Base-by-base conservation (phyloP, 2,113 vertebrate species). In the Tyrannus savana region DNA sequence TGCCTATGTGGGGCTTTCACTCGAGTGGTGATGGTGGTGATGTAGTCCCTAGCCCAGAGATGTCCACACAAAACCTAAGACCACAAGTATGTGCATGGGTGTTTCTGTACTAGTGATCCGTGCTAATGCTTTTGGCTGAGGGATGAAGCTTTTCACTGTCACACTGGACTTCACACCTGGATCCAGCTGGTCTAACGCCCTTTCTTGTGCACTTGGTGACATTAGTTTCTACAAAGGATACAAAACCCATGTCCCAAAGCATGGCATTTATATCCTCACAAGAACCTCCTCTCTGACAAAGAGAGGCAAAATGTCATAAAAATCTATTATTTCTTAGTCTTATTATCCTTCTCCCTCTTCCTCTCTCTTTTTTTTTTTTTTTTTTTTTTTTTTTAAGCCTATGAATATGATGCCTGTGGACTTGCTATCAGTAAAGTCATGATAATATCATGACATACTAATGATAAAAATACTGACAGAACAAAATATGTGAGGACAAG, bases 11-110 rank as follows among this genome's bases (percentile, higher is more conserved):
- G 4, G 4, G 37, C 62, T 78, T 44, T 81, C n/a, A 13, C 52
- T 19, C 19, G 1, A 12, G 37, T 1, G 1, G 50, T 5, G 49
- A 12, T 41, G 71, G 30, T 67, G 53, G 14, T 37, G 22, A 18
- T 31, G 10, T 31, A 21, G 49, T 50, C 23, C 16, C 30, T 39
- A 3, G 6, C 28, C 33, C 67, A 44, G 55, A 77, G 47, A 28
- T 4, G 35, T 15, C 18, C 55, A 5, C 27, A 8, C 49, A 4
- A 76, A 35, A 22, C 13, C 23, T 73, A 1, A 2, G 13, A 2
- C 41, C 3, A 1, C 56, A 33, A 18, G 14, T 12, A 11, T 9
- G 5, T 1, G 3, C 5, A 0, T 0, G 8, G 5, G 19, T 60
- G 13, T 81, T 81, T 25, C 68, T 80, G 31, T 21, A 7, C 9